phyloP scores from a whole-genome alignment of 2,888 invertebrate species.

The Anticlea derivata region DNA sequence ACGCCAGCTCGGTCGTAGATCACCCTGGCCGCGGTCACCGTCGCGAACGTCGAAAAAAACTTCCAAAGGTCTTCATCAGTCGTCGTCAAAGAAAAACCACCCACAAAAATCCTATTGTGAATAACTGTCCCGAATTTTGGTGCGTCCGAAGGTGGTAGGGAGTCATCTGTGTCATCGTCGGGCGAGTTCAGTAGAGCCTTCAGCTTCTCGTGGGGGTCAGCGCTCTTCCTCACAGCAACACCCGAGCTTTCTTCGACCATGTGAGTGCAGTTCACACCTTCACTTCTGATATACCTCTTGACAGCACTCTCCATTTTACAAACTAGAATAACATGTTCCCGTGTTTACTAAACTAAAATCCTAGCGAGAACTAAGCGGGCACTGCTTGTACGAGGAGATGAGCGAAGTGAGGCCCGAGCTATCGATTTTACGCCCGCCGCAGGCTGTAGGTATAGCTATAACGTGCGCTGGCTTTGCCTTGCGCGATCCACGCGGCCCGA shows the following conservation, averaged over 20 bases:
- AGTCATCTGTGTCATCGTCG: conserved; percentile 74
- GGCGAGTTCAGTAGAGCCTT: conserved; percentile 74
- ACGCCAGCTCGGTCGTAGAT: conserved; percentile 97
- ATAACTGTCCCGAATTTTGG: conserved; percentile 92
- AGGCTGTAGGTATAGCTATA: conserved; percentile 41
- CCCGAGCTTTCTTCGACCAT: conserved; percentile 74
- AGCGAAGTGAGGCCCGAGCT: conserved; percentile 54
- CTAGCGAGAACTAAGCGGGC: conserved; percentile 70
- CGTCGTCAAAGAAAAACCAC: conserved; percentile 96
- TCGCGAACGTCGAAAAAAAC: conserved; percentile 95
- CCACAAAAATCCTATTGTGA: conserved; percentile 97
- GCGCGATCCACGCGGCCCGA: conserved; percentile 52
- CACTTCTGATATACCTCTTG: conserved; percentile 77
- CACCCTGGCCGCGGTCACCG: conserved; percentile 96
- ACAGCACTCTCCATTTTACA: conserved; percentile 68
- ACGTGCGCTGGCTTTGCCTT: conserved; percentile 47
- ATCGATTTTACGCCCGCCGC: conserved; percentile 50
- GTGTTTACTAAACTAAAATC: conserved; percentile 77
- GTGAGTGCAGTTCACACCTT: conserved; percentile 77
- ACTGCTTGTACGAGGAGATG: conserved; percentile 59
- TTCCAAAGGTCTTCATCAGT: conserved; percentile 96
- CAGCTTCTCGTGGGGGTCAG: conserved; percentile 76
- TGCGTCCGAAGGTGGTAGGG: conserved; percentile 73
- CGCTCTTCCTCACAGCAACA: conserved; percentile 53
- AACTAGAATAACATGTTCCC: conserved; percentile 72